These are phyloP conservation scores for Drosophila watanabei DNA, from an alignment of 1,140 invertebrate species.

Conservation along the genomic window DNA sequence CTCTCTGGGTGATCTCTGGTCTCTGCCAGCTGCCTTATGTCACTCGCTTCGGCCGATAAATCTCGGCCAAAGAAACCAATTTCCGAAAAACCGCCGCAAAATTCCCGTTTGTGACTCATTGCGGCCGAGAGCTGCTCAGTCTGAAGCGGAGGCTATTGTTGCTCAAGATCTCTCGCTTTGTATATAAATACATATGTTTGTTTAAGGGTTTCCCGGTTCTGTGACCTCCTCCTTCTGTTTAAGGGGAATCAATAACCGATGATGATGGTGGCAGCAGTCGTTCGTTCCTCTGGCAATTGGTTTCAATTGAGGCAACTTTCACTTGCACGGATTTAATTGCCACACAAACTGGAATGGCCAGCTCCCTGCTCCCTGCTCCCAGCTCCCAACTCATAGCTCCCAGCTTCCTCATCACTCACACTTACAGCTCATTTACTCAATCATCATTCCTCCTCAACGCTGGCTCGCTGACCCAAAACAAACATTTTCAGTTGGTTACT, in stretches of 20 bases:
- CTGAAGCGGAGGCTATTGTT: slow-evolving; percentile 4
- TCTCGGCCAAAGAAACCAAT: slow-evolving; percentile 47
- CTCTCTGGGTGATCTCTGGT: slow-evolving; percentile 1
- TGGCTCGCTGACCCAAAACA: slow-evolving; percentile 47
- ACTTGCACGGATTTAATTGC: slow-evolving; percentile 63
- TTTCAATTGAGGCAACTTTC: slow-evolving; percentile 74
- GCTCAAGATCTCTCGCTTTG: neutral
- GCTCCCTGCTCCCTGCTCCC: slow-evolving; percentile 2
- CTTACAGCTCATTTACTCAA: slow-evolving; percentile 21
- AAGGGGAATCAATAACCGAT: slow-evolving; percentile 54
- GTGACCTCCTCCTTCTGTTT: slow-evolving; percentile 8
- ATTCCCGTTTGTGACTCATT: slow-evolving; percentile 80
- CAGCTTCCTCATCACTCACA: slow-evolving; percentile 10
- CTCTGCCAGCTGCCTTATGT: slow-evolving; percentile 26
- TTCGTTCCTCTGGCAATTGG: slow-evolving; percentile 52
- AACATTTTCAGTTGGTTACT: slow-evolving; percentile 40
- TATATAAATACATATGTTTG: neutral
- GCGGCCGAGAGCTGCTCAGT: slow-evolving; percentile 32
- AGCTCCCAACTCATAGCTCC: neutral
- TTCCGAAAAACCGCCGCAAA: slow-evolving; percentile 51
- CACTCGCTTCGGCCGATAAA: slow-evolving; percentile 31
- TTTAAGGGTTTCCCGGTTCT: slow-evolving; percentile 20
- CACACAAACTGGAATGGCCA: slow-evolving; percentile 35
- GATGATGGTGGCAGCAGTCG: slow-evolving; percentile 9
- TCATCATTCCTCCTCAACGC: slow-evolving; percentile 36